Evolutionary conservation across 1,140 invertebrate genomes (phyloP).

Genomic region (Colletes gigas): DNA sequence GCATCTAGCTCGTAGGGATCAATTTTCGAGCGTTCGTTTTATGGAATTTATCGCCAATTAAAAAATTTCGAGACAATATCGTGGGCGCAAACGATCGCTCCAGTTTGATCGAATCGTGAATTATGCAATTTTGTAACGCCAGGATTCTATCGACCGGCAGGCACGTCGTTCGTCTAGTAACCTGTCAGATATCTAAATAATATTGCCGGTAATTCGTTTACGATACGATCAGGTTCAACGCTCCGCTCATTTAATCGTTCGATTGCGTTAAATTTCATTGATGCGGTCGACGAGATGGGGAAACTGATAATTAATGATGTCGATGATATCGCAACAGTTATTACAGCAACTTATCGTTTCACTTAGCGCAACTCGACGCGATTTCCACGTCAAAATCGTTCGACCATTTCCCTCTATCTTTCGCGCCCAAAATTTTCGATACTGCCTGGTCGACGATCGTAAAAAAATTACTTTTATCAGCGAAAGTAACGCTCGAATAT

Average conservation of each 20-base stretch:
- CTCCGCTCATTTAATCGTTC: conserved; percentile 6
- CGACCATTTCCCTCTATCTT: too few species aligned
- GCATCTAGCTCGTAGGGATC: too few species aligned
- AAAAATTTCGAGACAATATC: neutral
- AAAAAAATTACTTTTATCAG: too few species aligned
- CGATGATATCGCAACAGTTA: conserved; percentile 37
- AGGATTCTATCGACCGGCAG: conserved; percentile 10
- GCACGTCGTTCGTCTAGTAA: conserved; percentile 20
- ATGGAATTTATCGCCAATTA: neutral
- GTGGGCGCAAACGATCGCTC: neutral
- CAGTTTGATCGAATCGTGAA: neutral
- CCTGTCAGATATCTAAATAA: conserved; percentile 44
- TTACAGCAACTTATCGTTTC: conserved; percentile 36
- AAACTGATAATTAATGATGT: conserved; percentile 46
- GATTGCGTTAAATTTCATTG: conserved; percentile 42
- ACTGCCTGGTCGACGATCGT: too few species aligned
- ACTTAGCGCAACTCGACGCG: neutral
- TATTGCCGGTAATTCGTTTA: conserved; percentile 40
- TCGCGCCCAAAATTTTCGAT: neutral
- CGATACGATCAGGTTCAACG: conserved; percentile 33
- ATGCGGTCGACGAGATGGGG: conserved; percentile 32
- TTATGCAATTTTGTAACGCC: conserved; percentile 26
- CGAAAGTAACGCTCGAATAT: too few species aligned
- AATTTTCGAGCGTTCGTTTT: too few species aligned
- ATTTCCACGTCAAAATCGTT: neutral